Percentiles rank a stretch among this genome's conserved stretches.
Evolutionary conservation across 2,113 vertebrate genomes (phyloP).

Genomic region (Geococcyx californianus): DNA sequence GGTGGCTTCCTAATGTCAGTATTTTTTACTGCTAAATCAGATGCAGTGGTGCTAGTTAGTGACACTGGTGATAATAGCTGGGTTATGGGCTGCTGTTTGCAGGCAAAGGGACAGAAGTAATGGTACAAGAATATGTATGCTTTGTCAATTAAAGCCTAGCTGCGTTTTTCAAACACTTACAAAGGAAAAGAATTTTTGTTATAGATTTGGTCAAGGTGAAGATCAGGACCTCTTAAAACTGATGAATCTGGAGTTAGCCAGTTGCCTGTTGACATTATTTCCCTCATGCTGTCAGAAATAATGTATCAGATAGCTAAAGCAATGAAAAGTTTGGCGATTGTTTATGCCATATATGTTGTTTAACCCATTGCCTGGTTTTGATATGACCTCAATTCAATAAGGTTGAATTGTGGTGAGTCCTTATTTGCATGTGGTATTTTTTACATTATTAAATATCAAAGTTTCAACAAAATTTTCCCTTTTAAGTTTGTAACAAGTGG

Average conservation of each 20-base stretch:
- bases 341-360: not conserved
- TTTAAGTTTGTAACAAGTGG: not conserved
- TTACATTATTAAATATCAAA: not conserved
- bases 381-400: not conserved
- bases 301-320: not conserved
- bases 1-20: not conserved
- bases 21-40: not conserved
- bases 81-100: not conserved
- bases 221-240: not conserved
- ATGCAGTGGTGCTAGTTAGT: not conserved
- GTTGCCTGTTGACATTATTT: not conserved
- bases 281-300: not conserved
- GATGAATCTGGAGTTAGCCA: not conserved
- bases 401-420: not conserved
- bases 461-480: not conserved
- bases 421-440: not conserved
- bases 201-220: not conserved
- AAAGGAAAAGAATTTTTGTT: not conserved
- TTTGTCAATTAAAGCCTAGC: not conserved
- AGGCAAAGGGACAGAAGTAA: not conserved
- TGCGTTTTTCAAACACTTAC: not conserved
- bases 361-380: not conserved
- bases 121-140: not conserved
- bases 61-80: not conserved
- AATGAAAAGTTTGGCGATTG: not conserved